Evolutionary conservation across 2,888 invertebrate genomes (phyloP), one percentile per base, ranked within the genome.

Genomic region (Agriotes lineatus): DNA sequence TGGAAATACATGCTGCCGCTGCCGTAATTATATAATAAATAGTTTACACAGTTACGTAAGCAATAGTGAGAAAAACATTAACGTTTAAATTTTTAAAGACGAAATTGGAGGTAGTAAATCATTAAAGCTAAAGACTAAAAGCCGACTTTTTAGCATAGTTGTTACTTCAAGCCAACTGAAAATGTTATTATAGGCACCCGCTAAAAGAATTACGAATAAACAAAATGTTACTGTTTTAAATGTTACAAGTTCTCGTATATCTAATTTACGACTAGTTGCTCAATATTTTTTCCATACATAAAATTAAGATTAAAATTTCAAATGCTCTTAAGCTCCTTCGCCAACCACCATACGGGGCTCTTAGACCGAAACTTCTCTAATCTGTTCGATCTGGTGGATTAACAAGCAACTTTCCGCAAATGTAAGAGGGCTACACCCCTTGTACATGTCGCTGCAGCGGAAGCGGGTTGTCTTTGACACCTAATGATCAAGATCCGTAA

Each of bases 401-500:
- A 58, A 61, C 61, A 61, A 39, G 52, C 35, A 61, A 48, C 35
- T 61, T 61, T 61, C 52, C 48, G 52, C 52, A 33, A 22, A 25
- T 37, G 37, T 50, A 19, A 52, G 50, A 30, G 18, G 48, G 20
- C 12, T 19, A 37, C 6, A 35, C 61, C 61, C 61, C 25, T 14
- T 44, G 7, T 52, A 52, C 33, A 52, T 33, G 52, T 14, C 14
- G 33, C 16, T n/a, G 25, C 35, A 61, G 22, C 50, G 39, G 61
- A 37, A 50, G 61, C 61, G 48, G 44, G 14, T 61, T 56, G 57
- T 57, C 62, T 68, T 68, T 63, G 62, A 63, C 68, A 68, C 68
- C 68, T 68, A 68, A 68, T 68, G 62, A 68, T 63, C 62, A 58
- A 58, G 57, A 68, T 68, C 68, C 68, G 68, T 68, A 57, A 63